These are phyloP conservation scores for Onthophagus sagittarius DNA, from an alignment of 2,888 invertebrate genomes.

Conservation along the genomic window DNA sequence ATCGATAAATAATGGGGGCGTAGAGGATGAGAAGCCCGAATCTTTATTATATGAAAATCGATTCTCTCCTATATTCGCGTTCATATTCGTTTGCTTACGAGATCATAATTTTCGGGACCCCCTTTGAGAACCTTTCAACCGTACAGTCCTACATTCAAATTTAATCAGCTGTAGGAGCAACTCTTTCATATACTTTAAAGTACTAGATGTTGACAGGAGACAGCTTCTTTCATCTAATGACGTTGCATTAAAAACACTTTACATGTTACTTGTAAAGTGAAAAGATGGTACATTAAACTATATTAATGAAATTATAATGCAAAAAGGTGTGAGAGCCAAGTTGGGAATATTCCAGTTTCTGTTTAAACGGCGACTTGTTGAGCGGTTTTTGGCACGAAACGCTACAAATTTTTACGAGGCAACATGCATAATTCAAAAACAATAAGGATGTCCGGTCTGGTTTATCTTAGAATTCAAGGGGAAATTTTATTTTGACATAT, in stretches of 20 bases:
- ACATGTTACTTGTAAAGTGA: too few relatives aligned
- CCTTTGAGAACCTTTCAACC: neutral
- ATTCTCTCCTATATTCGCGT: neutral
- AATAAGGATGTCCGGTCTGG: neutral
- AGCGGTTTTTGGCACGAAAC: constrained; percentile 1
- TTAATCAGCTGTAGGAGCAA: neutral
- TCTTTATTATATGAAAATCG: neutral
- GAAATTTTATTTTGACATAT: too few relatives aligned
- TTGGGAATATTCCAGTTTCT: neutral
- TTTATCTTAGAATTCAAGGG: neutral
- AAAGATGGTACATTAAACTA: too few relatives aligned
- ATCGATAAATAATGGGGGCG: neutral
- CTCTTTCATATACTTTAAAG: neutral
- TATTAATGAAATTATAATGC: too few relatives aligned
- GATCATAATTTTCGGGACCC: neutral
- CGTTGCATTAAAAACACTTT: too few relatives aligned
- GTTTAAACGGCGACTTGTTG: constrained; percentile 1
- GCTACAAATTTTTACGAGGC: constrained; percentile 1
- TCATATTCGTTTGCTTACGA: neutral
- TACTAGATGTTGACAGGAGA: too few relatives aligned
- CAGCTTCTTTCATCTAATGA: too few relatives aligned
- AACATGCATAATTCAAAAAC: constrained; percentile 6
- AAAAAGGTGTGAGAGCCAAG: too few relatives aligned
- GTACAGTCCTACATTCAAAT: neutral
- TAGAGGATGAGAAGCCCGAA: neutral